These are phyloP conservation scores for Calycopis cecrops DNA, from an alignment of 1,140 invertebrate species.

Conservation along the genomic window DNA sequence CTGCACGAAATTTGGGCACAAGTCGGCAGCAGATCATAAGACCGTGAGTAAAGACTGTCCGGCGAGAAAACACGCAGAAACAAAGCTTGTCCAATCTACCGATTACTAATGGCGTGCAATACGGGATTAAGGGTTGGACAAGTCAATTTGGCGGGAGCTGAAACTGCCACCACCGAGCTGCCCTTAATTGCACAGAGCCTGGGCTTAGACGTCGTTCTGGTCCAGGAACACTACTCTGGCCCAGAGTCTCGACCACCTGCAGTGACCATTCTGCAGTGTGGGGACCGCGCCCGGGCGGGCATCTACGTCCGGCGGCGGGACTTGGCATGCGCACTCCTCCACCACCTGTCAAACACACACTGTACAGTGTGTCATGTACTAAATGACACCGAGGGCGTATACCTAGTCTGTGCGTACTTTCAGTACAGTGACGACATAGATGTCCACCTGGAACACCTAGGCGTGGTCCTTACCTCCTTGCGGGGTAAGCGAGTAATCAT, in stretches of 20 bases:
- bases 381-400: constrained; percentile 17
- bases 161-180: too few relatives aligned
- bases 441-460: too few relatives aligned
- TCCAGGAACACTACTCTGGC: background rate
- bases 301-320: background rate
- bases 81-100: background rate
- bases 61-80: background rate
- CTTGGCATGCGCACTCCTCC: constrained; percentile 33
- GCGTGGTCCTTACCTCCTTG: background rate
- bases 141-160: too few relatives aligned
- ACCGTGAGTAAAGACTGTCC: too few relatives aligned
- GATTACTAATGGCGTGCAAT: too few relatives aligned
- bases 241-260: background rate
- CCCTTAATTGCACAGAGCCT: too few relatives aligned
- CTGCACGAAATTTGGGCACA: too few relatives aligned
- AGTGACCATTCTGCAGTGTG: too few relatives aligned
- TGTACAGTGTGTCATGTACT: constrained; percentile 17
- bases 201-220: too few relatives aligned
- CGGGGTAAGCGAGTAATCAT: background rate
- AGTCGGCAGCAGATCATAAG: too few relatives aligned
- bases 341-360: constrained; percentile 21
- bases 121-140: too few relatives aligned
- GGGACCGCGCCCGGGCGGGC: too few relatives aligned
- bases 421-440: constrained; percentile 22
- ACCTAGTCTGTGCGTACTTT: constrained; percentile 26